Percentiles rank a stretch among this genome's conserved stretches.
Conservation (phyloP, 2,888 invertebrate species). For the Margaritifera margaritifera region DNA sequence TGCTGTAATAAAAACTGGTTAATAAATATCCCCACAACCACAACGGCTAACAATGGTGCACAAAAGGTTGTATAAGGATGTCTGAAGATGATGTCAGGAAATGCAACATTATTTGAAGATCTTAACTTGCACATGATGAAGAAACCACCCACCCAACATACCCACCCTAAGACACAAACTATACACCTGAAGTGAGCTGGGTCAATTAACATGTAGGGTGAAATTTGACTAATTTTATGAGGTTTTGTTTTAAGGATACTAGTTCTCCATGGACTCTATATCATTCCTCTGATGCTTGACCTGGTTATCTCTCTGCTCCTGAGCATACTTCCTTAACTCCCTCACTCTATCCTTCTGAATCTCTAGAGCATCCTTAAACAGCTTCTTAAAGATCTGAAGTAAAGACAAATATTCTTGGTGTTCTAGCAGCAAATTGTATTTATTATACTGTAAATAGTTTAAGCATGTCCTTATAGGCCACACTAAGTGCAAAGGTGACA, state of each 20-base stretch:
- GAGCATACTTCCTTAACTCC: constrained; percentile 68
- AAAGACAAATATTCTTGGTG: neutral
- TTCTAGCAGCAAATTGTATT: neutral
- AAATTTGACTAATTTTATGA: neutral
- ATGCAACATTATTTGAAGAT: too few relatives aligned
- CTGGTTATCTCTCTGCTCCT: constrained; percentile 64
- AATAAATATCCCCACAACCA: too few relatives aligned
- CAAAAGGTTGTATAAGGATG: too few relatives aligned
- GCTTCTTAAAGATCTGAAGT: constrained; percentile 68
- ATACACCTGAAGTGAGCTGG: too few relatives aligned
- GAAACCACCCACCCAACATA: too few relatives aligned
- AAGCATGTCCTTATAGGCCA: neutral
- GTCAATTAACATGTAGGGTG: neutral
- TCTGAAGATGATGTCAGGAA: too few relatives aligned
- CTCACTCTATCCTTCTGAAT: constrained; percentile 70
- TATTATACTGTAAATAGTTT: neutral
- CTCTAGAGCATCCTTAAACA: constrained; percentile 69
- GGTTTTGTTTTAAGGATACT: constrained; percentile 63
- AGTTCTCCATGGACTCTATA: constrained; percentile 71
- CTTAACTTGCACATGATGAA: too few relatives aligned
- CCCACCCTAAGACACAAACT: too few relatives aligned
- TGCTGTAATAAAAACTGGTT: too few relatives aligned
- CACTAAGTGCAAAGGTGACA: too few relatives aligned
- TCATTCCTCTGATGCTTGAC: constrained; percentile 63
- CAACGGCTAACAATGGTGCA: too few relatives aligned